A percentile compares a stretch with the other conserved stretches of the same genome.
Evolutionary conservation across 2,797 vertebrate species (phyloP).

Genomic region (Linurgus olivaceus): DNA sequence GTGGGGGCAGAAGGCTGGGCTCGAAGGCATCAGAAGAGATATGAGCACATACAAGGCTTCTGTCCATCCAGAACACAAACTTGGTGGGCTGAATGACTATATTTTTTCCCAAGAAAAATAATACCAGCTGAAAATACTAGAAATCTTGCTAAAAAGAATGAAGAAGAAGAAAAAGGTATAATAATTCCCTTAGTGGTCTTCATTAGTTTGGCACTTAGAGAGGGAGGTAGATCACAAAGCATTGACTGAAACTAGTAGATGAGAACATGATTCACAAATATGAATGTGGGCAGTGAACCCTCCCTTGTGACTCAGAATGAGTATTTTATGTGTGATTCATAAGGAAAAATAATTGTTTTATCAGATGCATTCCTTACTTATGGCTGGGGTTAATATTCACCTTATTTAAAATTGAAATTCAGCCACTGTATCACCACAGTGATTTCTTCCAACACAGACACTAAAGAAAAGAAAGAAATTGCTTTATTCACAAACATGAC

Average conservation of each 20-base stretch:
- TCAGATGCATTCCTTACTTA: not conserved
- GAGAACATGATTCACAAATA: conserved; percentile 18
- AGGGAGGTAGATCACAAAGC: not conserved
- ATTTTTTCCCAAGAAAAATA: not conserved
- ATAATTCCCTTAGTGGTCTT: not conserved
- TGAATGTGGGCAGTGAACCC: conserved; percentile 3
- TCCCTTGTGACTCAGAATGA: conserved; percentile 42
- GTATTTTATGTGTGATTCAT: conserved; percentile 31
- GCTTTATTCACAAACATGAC: not conserved
- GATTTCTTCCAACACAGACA: not conserved
- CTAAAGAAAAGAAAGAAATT: not conserved
- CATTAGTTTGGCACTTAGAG: not conserved
- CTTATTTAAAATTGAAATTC: conserved; percentile 35
- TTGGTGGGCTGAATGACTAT: not conserved
- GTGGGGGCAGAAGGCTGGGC: not conserved
- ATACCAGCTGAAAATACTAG: not conserved
- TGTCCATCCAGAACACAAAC: not conserved
- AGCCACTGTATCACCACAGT: not conserved
- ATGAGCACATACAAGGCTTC: not conserved
- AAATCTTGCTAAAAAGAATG: not conserved
- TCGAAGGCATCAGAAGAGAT: not conserved
- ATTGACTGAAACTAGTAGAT: not conserved
- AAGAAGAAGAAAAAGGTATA: not conserved
- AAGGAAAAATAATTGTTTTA: conserved; percentile 42
- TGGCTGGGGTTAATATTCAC: not conserved